Base-by-base conservation (phyloP, 2,888 invertebrate genomes). In the Dioctria rufipes region DNA sequence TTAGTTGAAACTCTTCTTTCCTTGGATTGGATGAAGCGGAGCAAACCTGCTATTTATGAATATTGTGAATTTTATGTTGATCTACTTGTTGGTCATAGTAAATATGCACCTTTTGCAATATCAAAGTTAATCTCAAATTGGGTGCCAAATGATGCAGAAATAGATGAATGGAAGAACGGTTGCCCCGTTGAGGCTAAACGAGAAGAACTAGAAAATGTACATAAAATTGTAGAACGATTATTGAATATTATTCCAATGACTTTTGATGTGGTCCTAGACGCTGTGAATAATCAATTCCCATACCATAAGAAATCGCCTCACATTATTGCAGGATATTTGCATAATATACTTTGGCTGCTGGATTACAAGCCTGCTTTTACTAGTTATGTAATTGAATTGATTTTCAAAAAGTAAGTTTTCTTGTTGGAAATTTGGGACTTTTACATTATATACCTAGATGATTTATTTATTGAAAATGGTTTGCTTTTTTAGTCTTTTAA, bases 261-360 rank as follows among this genome's bases (percentile, higher is more conserved):
- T 40, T 92, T 92, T 85, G 93, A 94, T 82, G 88, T 95, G 39
- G 88, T 96, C 25, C 86, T 95, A 84, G 92, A 93, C 67, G 90
- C 92, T 9, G 88, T 96, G 25, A 90, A 91, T 80, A 90, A 90
- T 3, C 90, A 91, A 69, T 97, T 94, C 88, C 98, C 98, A 0
- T 97, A 95, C 87, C 92, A 93, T 86, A 94, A 93, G 85, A 92
- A 92, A 80, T 90, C 93, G 0, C 89, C 93, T 3, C 92, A 93
- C 85, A 87, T 91, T 1, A 94, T 95, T 83, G 93, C 94, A 85
- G 92, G 93, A 9, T 98, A 94, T 88, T 87, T 96, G 25, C 92
- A 94, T 86, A 96, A 96, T 88, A 88, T 96, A 63, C 90, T 98
- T 78, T 92, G 93, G 91, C 91, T 96, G 83, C 90, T 93, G 81